phyloP scores from a whole-genome alignment of 2,113 vertebrate species.

The Antigone vipio region DNA sequence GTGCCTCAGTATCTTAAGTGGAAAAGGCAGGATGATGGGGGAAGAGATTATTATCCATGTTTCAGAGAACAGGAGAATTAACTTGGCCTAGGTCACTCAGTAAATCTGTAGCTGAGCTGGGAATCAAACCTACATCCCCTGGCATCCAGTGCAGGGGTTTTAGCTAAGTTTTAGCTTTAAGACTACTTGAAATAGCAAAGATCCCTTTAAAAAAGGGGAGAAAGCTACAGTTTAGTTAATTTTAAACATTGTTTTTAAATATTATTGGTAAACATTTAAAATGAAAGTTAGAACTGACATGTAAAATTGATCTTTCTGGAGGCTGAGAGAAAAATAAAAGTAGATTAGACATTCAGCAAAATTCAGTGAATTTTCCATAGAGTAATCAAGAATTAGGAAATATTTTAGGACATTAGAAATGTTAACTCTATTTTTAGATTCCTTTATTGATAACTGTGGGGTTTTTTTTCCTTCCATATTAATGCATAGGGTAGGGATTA shows the following conservation, averaged over 20 bases:
- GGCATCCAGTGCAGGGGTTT: background rate
- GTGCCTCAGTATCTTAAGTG: background rate
- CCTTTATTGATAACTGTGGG: background rate
- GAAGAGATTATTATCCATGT: background rate
- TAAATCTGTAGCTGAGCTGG: slow-evolving; percentile 26
- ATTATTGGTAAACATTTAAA: background rate
- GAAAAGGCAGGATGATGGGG: background rate
- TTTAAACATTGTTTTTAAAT: background rate
- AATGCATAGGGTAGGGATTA: background rate
- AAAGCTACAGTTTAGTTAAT: background rate
- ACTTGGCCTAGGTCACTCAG: background rate
- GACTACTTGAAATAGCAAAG: background rate
- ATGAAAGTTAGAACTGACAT: background rate
- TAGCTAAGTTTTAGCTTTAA: background rate
- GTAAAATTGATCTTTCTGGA: background rate
- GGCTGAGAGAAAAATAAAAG: background rate
- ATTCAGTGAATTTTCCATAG: background rate
- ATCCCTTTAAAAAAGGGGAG: background rate
- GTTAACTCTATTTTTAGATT: background rate
- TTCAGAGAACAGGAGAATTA: background rate
- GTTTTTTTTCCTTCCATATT: background rate
- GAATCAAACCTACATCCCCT: background rate
- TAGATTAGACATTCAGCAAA: background rate
- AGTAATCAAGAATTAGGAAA: background rate
- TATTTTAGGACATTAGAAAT: background rate